Conservation (phyloP, 1,140 invertebrate genomes). For the Argopecten irradians region DNA sequence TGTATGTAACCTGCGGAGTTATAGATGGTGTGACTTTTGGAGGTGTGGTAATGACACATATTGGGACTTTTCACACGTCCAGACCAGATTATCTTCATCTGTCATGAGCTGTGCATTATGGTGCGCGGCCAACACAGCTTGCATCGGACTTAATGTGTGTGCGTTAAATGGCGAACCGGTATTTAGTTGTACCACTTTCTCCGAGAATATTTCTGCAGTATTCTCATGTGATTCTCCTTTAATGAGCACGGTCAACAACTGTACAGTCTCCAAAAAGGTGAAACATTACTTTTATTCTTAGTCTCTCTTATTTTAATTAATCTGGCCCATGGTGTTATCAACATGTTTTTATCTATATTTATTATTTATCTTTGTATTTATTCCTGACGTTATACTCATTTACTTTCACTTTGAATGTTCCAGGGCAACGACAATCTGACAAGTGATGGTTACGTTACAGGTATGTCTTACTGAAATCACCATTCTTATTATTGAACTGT, state of each 20-base stretch:
- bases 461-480: no score
- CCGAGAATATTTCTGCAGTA: neutral
- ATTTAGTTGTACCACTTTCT: neutral
- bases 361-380: no score
- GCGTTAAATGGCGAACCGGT: neutral
- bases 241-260: neutral
- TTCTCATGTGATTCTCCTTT: neutral
- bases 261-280: neutral
- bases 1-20: neutral
- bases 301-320: no score
- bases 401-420: no score
- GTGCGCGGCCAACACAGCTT: neutral
- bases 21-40: neutral
- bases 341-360: no score
- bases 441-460: no score
- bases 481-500: no score
- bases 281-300: neutral
- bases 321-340: no score
- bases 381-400: no score
- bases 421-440: no score
- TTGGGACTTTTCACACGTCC: neutral
- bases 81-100: neutral
- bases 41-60: neutral
- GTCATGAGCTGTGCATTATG: constrained; percentile 1
- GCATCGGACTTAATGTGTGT: neutral